A percentile compares a stretch with the other conserved stretches of the same genome.
Evolutionary conservation across 2,797 vertebrate genomes (phyloP).

Genomic region (Sebastolobus altivelis): DNA sequence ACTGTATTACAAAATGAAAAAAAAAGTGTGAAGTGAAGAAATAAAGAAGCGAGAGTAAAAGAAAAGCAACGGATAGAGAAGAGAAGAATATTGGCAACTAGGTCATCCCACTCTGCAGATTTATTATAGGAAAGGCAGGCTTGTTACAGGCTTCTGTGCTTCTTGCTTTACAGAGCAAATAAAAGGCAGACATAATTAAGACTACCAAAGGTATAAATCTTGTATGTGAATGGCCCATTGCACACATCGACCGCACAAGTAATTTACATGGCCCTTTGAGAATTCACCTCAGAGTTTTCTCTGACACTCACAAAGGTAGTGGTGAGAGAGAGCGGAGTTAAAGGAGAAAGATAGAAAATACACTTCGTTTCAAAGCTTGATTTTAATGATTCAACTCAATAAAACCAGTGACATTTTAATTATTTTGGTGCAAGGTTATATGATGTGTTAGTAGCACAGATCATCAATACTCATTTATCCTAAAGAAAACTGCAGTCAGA

Average conservation of each 20-base stretch:
- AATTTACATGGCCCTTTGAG: slow-evolving; percentile 82
- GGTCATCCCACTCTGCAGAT: slow-evolving; percentile 65
- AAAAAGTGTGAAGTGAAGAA: neutral
- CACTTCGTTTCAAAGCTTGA: slow-evolving; percentile 28
- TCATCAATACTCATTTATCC: slow-evolving; percentile 19
- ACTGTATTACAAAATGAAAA: slow-evolving; percentile 14
- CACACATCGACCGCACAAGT: slow-evolving; percentile 78
- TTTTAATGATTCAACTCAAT: slow-evolving; percentile 16
- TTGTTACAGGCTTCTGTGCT: slow-evolving; percentile 77
- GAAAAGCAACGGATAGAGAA: slow-evolving; percentile 29
- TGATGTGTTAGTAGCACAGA: neutral
- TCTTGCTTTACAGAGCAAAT: slow-evolving; percentile 84
- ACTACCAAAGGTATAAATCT: slow-evolving; percentile 82
- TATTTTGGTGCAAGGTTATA: slow-evolving; percentile 11
- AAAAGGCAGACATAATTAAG: slow-evolving; percentile 84
- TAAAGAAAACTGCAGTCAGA: neutral
- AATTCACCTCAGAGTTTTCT: slow-evolving; percentile 68
- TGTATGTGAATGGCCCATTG: slow-evolving; percentile 82
- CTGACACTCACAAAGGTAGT: slow-evolving; percentile 63
- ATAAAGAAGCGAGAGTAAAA: slow-evolving; percentile 3
- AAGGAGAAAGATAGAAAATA: slow-evolving; percentile 1
- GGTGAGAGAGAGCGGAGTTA: slow-evolving; percentile 27
- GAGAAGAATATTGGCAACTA: slow-evolving; percentile 49
- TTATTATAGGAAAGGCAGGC: slow-evolving; percentile 67
- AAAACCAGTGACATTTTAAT: slow-evolving; percentile 13